phyloP scores from a whole-genome alignment of 1,140 invertebrate genomes.

The Mercenaria mercenaria region DNA sequence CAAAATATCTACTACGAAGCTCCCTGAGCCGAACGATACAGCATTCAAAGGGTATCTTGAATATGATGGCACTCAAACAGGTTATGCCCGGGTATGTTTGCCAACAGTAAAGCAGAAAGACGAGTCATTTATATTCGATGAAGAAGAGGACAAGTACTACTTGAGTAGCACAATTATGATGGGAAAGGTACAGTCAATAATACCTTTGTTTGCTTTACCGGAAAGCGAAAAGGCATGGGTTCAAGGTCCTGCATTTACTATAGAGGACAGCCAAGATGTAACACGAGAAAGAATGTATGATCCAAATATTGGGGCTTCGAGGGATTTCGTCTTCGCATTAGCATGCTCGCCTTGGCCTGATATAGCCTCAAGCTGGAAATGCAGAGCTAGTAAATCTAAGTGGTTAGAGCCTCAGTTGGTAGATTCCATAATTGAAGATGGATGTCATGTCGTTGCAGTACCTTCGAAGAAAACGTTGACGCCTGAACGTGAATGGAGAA shows the following conservation, averaged over 20 bases:
- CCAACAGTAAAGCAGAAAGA: conserved; percentile 14
- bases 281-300: conserved; percentile 28
- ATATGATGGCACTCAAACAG: conserved; percentile 9
- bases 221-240: neutral
- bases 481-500: conserved; percentile 64
- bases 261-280: neutral
- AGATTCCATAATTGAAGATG: conserved; percentile 40
- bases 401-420: conserved; percentile 50
- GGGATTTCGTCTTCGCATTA: conserved; percentile 39
- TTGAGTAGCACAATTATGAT: neutral
- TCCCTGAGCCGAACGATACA: neutral
- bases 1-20: neutral
- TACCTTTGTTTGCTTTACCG: neutral
- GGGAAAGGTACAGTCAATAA: neutral
- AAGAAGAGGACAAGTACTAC: neutral
- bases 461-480: conserved; percentile 35
- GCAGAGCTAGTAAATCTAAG: conserved; percentile 9
- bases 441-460: conserved; percentile 65
- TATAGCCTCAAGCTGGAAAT: conserved; percentile 42
- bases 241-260: conserved; percentile 65
- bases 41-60: conserved; percentile 42
- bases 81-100: conserved; percentile 32
- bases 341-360: conserved; percentile 57
- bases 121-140: conserved; percentile 19
- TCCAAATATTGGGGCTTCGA: conserved; percentile 14